Evolutionary conservation across 2,888 invertebrate species (phyloP), one percentile per base, ranked within the genome.

Genomic region (Lagria hirta): DNA sequence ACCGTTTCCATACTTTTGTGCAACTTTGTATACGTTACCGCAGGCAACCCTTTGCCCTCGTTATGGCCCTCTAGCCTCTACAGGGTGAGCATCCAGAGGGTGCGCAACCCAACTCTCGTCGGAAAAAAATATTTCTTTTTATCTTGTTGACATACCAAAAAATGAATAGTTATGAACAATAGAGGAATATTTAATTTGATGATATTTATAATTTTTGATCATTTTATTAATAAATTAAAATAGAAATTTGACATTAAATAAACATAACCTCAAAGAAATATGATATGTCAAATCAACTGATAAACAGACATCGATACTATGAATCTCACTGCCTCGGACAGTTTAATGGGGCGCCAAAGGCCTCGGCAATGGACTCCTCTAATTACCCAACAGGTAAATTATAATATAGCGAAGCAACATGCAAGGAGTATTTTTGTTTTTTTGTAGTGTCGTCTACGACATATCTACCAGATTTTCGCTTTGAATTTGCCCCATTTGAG

Each of bases 301-400:
- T 37, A 28, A 37, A 16, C 37, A 18, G 7, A 57, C 50, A 13
- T 41, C 63, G 61, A 64, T 65, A 64, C 57, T 57, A 69, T 70
- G 68, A 69, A 65, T 67, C 65, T 68, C 54, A 57, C 61, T 41
- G 51, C 59, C 48, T 55, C 60, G 42, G 68, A 70, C 42, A 62
- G 59, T 68, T 77, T 79, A 76, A 75, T 79, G 76, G 77, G 52
- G 14, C 54, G 79, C 58, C 83, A 86, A 29, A 77, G 87, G 60
- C 84, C 85, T 69, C 82, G 85, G 64, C 81, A 84, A 71, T 88
- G 88, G 87, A 78, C 84, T 48, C 89, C 90, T 30, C 73, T 92
- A 49, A 81, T 84, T 28, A 87, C 90, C 10, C 92, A 91, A 70
- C 93, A 93, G 77, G 83, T 83, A 72, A 5, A 8, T 40, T 8